Evolutionary conservation across 2,888 invertebrate genomes (phyloP).

Genomic region (Eristalis tenax): DNA sequence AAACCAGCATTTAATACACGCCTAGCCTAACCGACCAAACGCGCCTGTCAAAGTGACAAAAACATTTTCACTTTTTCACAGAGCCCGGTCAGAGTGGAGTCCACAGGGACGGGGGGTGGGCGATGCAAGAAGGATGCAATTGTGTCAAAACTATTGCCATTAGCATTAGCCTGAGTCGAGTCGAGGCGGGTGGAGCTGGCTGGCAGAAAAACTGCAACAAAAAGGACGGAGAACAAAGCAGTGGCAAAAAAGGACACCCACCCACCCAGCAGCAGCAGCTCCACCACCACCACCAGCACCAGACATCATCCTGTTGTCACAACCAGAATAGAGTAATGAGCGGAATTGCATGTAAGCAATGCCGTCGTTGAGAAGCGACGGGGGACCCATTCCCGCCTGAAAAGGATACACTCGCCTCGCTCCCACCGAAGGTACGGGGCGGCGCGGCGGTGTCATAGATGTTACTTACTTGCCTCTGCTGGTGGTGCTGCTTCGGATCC

Average conservation of each 20-base stretch:
- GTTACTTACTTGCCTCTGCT: conserved; percentile 28
- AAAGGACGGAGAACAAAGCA: neutral
- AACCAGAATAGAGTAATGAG: conserved; percentile 70
- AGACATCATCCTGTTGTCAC: conserved; percentile 53
- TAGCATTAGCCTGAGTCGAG: conserved; percentile 56
- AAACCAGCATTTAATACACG: conserved; percentile 57
- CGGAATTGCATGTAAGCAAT: conserved; percentile 63
- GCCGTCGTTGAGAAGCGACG: conserved; percentile 8
- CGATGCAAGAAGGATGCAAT: conserved; percentile 50
- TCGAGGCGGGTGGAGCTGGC: conserved; percentile 19
- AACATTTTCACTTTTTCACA: conserved; percentile 67
- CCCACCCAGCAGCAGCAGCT: neutral
- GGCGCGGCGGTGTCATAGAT: conserved; percentile 38
- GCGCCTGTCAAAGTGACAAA: conserved; percentile 70
- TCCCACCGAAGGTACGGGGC: conserved; percentile 39
- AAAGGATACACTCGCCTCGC: conserved; percentile 27
- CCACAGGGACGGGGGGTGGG: neutral
- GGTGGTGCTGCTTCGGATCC: neutral
- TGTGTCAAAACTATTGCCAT: conserved; percentile 72
- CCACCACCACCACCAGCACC: neutral
- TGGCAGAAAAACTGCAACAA: conserved; percentile 10
- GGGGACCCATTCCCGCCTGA: neutral
- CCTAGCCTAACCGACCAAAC: conserved; percentile 61
- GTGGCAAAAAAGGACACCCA: conserved; percentile 8
- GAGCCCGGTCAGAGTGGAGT: conserved; percentile 6